These are phyloP conservation scores for Mola mola DNA, from an alignment of 2,113 vertebrate species.

Conservation along the genomic window DNA sequence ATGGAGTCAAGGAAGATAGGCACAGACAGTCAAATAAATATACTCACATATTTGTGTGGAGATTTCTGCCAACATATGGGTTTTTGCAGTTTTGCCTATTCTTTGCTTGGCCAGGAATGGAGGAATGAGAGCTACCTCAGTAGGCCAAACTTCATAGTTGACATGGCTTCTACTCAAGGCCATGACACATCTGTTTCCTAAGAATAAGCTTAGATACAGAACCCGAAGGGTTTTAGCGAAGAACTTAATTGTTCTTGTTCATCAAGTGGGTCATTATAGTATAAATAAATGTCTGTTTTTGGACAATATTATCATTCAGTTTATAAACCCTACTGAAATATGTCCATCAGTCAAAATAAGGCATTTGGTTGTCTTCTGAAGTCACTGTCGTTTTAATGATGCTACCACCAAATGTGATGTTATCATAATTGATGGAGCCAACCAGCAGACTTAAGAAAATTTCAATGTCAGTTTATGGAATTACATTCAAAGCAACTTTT, in stretches of 20 bases:
- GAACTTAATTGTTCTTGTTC: background rate
- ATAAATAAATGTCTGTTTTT: slow-evolving; percentile 11
- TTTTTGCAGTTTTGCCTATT: slow-evolving; percentile 55
- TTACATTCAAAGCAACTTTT: no score
- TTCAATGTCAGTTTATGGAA: no score
- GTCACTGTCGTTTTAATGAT: no score
- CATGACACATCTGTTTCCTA: background rate
- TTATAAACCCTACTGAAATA: no score
- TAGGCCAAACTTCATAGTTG: slow-evolving; percentile 4
- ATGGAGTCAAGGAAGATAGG: background rate
- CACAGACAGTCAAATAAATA: slow-evolving; percentile 43
- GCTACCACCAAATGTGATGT: no score
- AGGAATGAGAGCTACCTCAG: slow-evolving; percentile 23
- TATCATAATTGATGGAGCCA: no score
- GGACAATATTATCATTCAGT: background rate
- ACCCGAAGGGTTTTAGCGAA: no score
- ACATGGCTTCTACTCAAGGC: background rate
- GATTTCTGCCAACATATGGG: slow-evolving; percentile 52
- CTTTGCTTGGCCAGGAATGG: slow-evolving; percentile 22
- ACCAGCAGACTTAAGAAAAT: no score
- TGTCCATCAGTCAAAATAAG: no score
- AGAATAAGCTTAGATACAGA: background rate
- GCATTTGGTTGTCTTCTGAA: no score
- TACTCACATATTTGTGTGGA: slow-evolving; percentile 56
- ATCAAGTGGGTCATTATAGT: no score